A percentile compares a stretch with the other conserved stretches of the same genome.
Conservation (phyloP, 2,888 invertebrate species). For the Ectemnius continuus region DNA sequence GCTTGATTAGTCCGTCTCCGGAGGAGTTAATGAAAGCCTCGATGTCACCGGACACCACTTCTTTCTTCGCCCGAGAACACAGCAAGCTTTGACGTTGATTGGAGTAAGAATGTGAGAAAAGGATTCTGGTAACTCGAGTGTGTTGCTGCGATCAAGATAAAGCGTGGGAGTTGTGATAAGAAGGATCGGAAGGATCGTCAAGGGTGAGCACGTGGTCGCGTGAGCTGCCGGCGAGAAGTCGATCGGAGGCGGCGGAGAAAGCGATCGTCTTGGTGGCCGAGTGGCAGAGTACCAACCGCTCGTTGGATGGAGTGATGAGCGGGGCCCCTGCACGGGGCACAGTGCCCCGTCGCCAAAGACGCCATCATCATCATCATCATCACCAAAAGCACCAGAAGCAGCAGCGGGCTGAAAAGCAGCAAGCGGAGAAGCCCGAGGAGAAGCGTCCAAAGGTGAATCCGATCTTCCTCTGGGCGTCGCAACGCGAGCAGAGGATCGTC, state of each 20-base stretch:
- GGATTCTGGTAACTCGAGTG: too few relatives aligned
- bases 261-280: slow-evolving; percentile 50
- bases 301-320: slow-evolving; percentile 78
- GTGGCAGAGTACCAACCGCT: slow-evolving; percentile 61
- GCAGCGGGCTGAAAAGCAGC: slow-evolving; percentile 40
- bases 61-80: too few relatives aligned
- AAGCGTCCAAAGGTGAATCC: slow-evolving; percentile 85
- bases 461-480: slow-evolving; percentile 91
- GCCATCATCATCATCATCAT: slow-evolving; percentile 70
- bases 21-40: not conserved
- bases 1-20: not conserved
- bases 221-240: slow-evolving; percentile 10
- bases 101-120: too few relatives aligned
- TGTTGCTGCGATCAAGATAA: too few relatives aligned
- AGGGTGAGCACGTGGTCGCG: slow-evolving; percentile 1
- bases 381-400: slow-evolving; percentile 56
- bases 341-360: slow-evolving; percentile 75
- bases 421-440: slow-evolving; percentile 75
- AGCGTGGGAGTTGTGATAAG: too few relatives aligned
- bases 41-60: not conserved
- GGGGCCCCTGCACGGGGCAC: slow-evolving; percentile 76
- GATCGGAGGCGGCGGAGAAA: slow-evolving; percentile 24
- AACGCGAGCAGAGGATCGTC: slow-evolving; percentile 88
- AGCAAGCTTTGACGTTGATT: too few relatives aligned
- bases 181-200: not conserved